A percentile compares a stretch with the other conserved stretches of the same genome.
Evolutionary conservation across 1,140 invertebrate genomes (phyloP).

Genomic region (Calycopis cecrops): DNA sequence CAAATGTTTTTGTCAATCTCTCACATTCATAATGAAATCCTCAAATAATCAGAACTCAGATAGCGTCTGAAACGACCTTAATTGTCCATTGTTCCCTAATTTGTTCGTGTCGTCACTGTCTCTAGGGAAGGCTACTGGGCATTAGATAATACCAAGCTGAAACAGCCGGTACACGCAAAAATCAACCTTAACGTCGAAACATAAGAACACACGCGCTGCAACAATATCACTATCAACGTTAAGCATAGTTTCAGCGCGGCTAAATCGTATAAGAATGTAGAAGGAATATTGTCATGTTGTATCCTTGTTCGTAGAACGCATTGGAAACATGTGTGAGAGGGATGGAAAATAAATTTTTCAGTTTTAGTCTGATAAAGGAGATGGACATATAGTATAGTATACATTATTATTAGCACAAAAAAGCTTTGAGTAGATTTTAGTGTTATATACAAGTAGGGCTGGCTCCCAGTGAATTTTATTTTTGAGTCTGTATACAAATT

Average conservation of each 20-base stretch:
- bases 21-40: constrained; percentile 28
- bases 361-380: background rate
- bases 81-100: constrained; percentile 50
- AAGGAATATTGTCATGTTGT: constrained; percentile 2
- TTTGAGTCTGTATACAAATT: too few relatives aligned
- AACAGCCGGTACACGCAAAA: background rate
- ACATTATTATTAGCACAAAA: too few relatives aligned
- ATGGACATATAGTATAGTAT: too few relatives aligned
- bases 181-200: background rate
- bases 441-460: too few relatives aligned
- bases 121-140: constrained; percentile 32
- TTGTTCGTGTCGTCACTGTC: constrained; percentile 46
- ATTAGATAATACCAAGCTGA: constrained; percentile 24
- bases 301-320: background rate
- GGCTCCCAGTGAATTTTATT: too few relatives aligned
- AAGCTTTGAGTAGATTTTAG: too few relatives aligned
- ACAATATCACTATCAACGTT: constrained; percentile 12
- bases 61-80: constrained; percentile 37
- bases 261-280: constrained; percentile 25
- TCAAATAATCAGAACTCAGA: constrained; percentile 38
- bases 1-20: too few relatives aligned
- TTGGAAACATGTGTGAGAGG: background rate
- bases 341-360: background rate
- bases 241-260: constrained; percentile 21
- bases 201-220: background rate